Evolutionary conservation across 1,140 invertebrate species (phyloP).

Genomic region (Epicauta chinensis): DNA sequence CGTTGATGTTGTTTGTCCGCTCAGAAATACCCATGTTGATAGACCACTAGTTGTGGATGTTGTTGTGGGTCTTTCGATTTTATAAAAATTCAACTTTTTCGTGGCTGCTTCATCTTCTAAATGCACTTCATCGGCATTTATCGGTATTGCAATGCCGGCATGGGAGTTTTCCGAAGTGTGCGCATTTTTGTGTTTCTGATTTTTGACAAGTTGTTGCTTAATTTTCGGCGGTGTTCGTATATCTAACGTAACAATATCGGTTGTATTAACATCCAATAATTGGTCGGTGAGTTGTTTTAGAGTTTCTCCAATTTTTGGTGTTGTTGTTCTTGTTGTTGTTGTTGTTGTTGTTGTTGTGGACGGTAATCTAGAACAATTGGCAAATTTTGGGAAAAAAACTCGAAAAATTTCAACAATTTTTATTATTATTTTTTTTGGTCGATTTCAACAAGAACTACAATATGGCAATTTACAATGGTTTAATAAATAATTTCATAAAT

Average conservation of each 20-base stretch:
- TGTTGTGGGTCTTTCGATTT: slow-evolving; percentile 50
- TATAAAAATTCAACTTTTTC: slow-evolving; percentile 38
- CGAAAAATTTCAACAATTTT: slow-evolving; percentile 8
- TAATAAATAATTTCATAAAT: slow-evolving; percentile 15
- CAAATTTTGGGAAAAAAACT: slow-evolving; percentile 2
- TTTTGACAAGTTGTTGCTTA: slow-evolving; percentile 47
- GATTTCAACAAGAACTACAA: slow-evolving; percentile 6
- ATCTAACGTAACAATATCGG: slow-evolving; percentile 46
- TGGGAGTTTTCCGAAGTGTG: slow-evolving; percentile 46
- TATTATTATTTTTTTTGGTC: slow-evolving; percentile 3
- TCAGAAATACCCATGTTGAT: slow-evolving; percentile 70
- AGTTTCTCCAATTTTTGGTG: slow-evolving; percentile 39
- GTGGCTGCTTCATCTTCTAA: slow-evolving; percentile 31
- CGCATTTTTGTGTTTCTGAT: slow-evolving; percentile 37
- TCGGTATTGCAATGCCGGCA: slow-evolving; percentile 52
- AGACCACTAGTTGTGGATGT: slow-evolving; percentile 61
- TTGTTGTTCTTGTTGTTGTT: not conserved
- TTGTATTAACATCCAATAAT: slow-evolving; percentile 42
- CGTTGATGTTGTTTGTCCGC: slow-evolving; percentile 45
- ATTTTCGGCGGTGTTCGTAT: slow-evolving; percentile 56
- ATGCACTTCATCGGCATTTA: slow-evolving; percentile 45
- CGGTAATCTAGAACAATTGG: no score
- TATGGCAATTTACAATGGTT: slow-evolving; percentile 11
- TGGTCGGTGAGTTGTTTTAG: slow-evolving; percentile 52
- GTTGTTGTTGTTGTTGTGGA: no score